A percentile compares a stretch with the other conserved stretches of the same genome.
Evolutionary conservation across 2,113 vertebrate genomes (phyloP).

Genomic region (Aptenodytes patagonicus): DNA sequence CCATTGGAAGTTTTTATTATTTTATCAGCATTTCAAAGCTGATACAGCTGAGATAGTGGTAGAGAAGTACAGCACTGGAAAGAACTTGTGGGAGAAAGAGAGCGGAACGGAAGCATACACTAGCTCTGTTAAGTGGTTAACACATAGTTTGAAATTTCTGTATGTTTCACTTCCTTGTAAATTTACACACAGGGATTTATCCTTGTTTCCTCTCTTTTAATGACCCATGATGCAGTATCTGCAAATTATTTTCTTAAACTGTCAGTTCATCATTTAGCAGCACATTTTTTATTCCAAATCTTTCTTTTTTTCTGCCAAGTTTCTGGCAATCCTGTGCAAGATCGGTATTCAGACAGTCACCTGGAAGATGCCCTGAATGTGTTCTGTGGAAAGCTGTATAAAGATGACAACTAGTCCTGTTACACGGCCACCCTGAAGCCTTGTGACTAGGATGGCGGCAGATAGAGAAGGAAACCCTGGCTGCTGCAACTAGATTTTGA

Average conservation of each 20-base stretch:
- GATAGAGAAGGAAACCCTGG: neutral
- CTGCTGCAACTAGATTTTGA: neutral
- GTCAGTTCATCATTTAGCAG: neutral
- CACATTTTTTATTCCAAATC: neutral
- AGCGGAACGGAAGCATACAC: neutral
- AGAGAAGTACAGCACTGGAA: neutral
- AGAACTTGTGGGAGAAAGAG: neutral
- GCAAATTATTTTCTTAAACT: neutral
- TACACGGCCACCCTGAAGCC: neutral
- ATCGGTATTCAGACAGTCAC: neutral
- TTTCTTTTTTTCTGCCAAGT: neutral
- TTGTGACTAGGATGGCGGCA: neutral
- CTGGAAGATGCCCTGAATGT: neutral
- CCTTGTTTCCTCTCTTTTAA: neutral
- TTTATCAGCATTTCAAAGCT: neutral
- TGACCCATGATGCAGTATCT: neutral
- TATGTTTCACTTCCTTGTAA: neutral
- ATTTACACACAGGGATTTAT: neutral
- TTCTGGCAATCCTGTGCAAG: neutral
- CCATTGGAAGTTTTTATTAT: neutral
- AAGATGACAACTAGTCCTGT: rapidly evolving
- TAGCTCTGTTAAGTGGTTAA: neutral
- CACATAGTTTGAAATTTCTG: neutral
- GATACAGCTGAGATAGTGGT: neutral
- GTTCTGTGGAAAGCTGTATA: neutral